phyloP scores from a whole-genome alignment of 1,140 invertebrate species.

The Aethina tumida region DNA sequence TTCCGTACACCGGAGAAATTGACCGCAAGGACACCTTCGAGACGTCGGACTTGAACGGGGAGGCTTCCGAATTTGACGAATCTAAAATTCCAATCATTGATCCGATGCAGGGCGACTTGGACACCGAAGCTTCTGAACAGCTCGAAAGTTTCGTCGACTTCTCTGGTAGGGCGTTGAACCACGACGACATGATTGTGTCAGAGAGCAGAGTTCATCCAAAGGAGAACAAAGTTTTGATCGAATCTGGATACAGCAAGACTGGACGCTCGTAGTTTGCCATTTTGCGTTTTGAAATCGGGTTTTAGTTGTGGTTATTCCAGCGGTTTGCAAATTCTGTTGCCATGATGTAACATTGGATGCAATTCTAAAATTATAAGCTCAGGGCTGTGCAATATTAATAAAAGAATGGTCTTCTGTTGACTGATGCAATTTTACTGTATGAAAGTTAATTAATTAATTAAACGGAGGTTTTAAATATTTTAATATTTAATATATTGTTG shows the following conservation, averaged over 20 bases:
- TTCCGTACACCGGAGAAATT: conserved; percentile 17
- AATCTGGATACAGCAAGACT: conserved; percentile 40
- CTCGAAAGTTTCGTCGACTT: conserved; percentile 27
- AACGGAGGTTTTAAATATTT: too few species aligned
- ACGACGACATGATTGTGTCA: conserved; percentile 12
- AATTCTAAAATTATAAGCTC: conserved; percentile 4
- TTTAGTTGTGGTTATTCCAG: too few species aligned
- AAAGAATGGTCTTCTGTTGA: too few species aligned
- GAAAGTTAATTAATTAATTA: too few species aligned
- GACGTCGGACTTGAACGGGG: conserved; percentile 14
- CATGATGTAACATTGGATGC: not conserved
- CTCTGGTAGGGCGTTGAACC: conserved; percentile 18
- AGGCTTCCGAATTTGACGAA: conserved; percentile 21
- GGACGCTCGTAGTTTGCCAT: conserved; percentile 9
- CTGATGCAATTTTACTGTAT: too few species aligned
- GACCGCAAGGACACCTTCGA: conserved; percentile 5
- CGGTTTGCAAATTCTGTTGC: too few species aligned
- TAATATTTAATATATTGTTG: conserved; percentile 2
- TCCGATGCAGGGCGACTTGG: conserved; percentile 18
- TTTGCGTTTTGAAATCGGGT: too few species aligned
- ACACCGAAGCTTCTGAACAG: conserved; percentile 24
- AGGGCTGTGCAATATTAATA: too few species aligned
- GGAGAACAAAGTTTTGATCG: conserved; percentile 37
- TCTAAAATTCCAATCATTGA: conserved; percentile 25
- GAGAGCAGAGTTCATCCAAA: conserved; percentile 3